These are phyloP conservation scores for Spicauda simplicius DNA, from an alignment of 2,888 invertebrate species.

Conservation along the genomic window DNA sequence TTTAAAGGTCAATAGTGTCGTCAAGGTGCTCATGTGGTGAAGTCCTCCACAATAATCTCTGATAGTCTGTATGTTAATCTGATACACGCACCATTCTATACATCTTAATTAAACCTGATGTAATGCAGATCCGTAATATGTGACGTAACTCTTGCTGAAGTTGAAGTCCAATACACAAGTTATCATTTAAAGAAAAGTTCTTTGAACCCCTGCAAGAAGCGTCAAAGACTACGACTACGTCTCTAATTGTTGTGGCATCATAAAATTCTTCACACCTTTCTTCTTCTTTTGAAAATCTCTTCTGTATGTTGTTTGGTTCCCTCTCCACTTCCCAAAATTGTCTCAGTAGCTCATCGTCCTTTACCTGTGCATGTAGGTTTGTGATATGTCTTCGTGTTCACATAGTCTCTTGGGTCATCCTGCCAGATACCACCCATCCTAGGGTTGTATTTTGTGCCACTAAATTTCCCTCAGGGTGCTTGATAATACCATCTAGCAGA, in stretches of 20 bases:
- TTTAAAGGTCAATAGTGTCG: no score
- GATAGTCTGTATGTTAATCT: conserved; percentile 37
- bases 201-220: no score
- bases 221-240: conserved; percentile 2
- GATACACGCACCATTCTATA: conserved; percentile 37
- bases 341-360: conserved; percentile 36
- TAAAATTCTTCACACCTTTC: conserved; percentile 37
- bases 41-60: conserved; percentile 40
- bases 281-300: conserved; percentile 31
- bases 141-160: conserved; percentile 41
- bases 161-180: conserved; percentile 38
- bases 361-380: neutral
- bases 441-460: conserved; percentile 44
- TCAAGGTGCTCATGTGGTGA: no score
- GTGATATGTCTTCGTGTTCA: no score
- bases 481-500: conserved; percentile 41
- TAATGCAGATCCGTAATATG: conserved; percentile 35
- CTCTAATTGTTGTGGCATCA: conserved; percentile 33
- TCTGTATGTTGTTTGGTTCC: conserved; percentile 16
- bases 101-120: conserved; percentile 40
- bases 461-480: conserved; percentile 31
- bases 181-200: no score
- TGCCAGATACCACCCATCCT: conserved; percentile 47
- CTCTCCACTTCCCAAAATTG: conserved; percentile 40
- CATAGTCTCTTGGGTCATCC: no score